Evolutionary conservation across 2,797 vertebrate species (phyloP).

Genomic region (Enteromius viviparus): DNA sequence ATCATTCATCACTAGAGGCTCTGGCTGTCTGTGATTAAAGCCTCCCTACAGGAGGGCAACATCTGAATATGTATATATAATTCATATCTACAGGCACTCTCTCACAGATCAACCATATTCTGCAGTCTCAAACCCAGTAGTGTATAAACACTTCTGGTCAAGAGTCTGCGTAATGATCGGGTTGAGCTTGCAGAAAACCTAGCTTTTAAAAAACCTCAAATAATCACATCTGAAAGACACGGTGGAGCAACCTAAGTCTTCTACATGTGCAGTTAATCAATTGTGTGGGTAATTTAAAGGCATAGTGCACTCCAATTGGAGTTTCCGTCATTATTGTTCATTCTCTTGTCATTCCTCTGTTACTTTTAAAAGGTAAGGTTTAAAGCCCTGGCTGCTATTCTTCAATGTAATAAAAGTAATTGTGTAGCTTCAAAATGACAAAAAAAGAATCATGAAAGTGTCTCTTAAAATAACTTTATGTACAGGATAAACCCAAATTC

Average conservation of each 20-base stretch:
- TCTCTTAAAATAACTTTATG: neutral
- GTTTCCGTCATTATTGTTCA: neutral
- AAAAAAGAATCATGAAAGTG: neutral
- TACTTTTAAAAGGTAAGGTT: neutral
- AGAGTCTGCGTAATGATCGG: conserved; percentile 43
- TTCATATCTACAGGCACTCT: conserved; percentile 73
- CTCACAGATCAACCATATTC: conserved; percentile 43
- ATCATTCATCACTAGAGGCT: conserved; percentile 82
- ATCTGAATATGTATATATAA: conserved; percentile 81
- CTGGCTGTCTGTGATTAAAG: conserved; percentile 82
- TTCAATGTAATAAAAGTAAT: neutral
- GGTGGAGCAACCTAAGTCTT: neutral
- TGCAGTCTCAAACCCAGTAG: conserved; percentile 30
- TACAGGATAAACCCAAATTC: neutral
- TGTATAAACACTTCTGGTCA: conserved; percentile 53
- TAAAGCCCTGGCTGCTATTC: neutral
- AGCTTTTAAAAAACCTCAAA: conserved; percentile 45
- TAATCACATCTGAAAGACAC: neutral
- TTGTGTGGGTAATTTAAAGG: conserved; percentile 12
- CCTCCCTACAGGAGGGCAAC: conserved; percentile 73
- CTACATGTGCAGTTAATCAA: conserved; percentile 2
- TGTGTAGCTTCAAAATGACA: neutral
- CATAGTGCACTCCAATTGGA: neutral
- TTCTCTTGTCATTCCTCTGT: neutral
- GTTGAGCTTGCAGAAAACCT: conserved; percentile 33